A percentile compares a stretch with the other conserved stretches of the same genome.
These are phyloP conservation scores for Cossypha polioptera DNA, from an alignment of 2,797 vertebrate species.

Conservation along the genomic window DNA sequence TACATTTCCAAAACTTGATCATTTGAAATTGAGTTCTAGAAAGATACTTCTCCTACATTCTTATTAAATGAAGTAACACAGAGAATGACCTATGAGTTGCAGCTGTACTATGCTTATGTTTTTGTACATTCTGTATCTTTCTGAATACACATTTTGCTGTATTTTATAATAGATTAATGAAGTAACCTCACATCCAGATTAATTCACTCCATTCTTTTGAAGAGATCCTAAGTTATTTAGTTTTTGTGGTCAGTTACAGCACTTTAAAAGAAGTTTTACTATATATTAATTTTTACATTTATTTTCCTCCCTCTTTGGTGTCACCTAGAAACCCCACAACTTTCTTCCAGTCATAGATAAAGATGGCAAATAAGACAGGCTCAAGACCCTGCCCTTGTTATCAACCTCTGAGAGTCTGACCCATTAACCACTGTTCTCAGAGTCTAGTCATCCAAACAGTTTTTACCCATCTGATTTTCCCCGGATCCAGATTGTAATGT, in stretches of 20 bases:
- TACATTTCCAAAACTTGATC: not conserved
- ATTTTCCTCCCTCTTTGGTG: not conserved
- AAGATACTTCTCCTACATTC: not conserved
- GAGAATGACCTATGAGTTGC: not conserved
- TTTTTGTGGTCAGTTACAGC: not conserved
- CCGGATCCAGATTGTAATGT: accelerated
- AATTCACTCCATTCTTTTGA: not conserved
- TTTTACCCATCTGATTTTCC: not conserved
- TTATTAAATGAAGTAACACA: not conserved
- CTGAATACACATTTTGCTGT: not conserved
- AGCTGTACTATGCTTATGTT: not conserved
- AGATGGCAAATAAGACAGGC: not conserved
- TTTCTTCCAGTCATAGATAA: not conserved
- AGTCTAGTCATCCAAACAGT: not conserved
- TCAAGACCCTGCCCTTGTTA: not conserved
- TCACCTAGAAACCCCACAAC: not conserved
- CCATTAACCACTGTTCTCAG: not conserved
- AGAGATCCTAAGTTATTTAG: not conserved
- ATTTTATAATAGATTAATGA: not conserved
- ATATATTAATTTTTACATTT: not conserved
- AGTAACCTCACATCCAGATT: not conserved
- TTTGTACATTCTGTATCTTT: not conserved
- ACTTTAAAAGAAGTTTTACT: not conserved
- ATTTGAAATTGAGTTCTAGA: not conserved
- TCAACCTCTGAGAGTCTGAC: not conserved